Percentiles rank a stretch among this genome's conserved stretches.
Evolutionary conservation across 2,797 vertebrate genomes (phyloP).

Genomic region (Pachyuromys duprasi): DNA sequence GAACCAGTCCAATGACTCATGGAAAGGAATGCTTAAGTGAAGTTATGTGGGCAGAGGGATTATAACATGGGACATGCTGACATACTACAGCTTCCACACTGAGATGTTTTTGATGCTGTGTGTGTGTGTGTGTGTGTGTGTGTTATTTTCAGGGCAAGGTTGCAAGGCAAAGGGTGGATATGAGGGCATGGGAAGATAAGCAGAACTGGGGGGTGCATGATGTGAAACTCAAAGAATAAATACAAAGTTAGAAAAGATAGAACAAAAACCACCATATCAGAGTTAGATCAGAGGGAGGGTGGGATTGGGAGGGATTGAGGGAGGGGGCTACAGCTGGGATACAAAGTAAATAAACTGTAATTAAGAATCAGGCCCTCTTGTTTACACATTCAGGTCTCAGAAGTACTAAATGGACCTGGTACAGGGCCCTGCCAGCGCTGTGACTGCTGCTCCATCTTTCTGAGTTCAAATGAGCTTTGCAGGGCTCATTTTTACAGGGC

Average conservation of each 20-base stretch:
- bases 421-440: rapidly evolving
- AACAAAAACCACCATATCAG: neutral
- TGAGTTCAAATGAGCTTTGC: too few relatives aligned
- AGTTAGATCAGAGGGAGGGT: too few relatives aligned
- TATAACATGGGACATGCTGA: neutral
- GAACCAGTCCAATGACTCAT: neutral
- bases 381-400: neutral
- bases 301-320: too few relatives aligned
- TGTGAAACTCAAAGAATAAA: neutral
- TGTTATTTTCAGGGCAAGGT: neutral
- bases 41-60: neutral
- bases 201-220: neutral
- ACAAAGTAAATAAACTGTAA: too few relatives aligned
- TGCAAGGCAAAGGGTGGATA: neutral
- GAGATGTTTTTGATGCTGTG: too few relatives aligned
- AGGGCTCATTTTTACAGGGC: too few relatives aligned
- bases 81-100: neutral
- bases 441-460: too few relatives aligned
- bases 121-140: too few relatives aligned
- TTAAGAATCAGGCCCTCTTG: neutral
- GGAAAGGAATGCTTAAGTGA: neutral
- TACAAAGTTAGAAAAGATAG: neutral
- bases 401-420: too few relatives aligned
- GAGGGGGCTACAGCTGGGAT: too few relatives aligned
- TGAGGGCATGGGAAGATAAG: neutral